Evolutionary conservation across 1,140 invertebrate genomes (phyloP).

Genomic region (Harpegnathos saltator): DNA sequence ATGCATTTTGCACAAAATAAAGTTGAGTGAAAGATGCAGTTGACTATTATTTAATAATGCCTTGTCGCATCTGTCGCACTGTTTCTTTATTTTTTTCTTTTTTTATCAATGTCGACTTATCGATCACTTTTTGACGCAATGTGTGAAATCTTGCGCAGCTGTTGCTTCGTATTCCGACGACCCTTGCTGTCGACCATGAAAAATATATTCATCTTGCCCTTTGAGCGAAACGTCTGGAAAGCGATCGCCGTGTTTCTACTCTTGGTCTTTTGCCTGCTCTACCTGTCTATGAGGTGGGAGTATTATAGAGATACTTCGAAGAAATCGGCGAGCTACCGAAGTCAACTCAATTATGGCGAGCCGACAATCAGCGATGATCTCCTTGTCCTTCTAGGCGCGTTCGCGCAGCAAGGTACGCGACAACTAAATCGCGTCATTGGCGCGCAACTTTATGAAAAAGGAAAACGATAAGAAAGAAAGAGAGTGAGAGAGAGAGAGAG

Average conservation of each 20-base stretch:
- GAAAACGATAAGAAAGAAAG: no score
- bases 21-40: no score
- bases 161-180: conserved; percentile 88
- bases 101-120: conserved; percentile 1
- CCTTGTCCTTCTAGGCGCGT: conserved; percentile 76
- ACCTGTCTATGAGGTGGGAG: conserved; percentile 84
- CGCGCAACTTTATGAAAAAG: no score
- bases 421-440: no score
- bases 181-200: conserved; percentile 89
- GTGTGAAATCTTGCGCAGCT: conserved; percentile 73
- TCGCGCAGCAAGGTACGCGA: conserved; percentile 79
- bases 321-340: conserved; percentile 18
- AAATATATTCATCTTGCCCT: conserved; percentile 89
- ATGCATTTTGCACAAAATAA: no score
- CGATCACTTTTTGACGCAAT: neutral
- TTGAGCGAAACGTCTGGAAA: conserved; percentile 87
- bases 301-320: conserved; percentile 25
- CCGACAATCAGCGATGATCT: conserved; percentile 74
- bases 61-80: neutral
- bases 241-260: conserved; percentile 84
- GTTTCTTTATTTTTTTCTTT: neutral
- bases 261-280: conserved; percentile 83
- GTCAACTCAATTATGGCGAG: conserved; percentile 19
- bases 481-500: no score
- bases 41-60: no score